Percentiles rank a stretch among this genome's conserved stretches.
Conservation (phyloP, 2,888 invertebrate genomes). For the Erebia palarica region DNA sequence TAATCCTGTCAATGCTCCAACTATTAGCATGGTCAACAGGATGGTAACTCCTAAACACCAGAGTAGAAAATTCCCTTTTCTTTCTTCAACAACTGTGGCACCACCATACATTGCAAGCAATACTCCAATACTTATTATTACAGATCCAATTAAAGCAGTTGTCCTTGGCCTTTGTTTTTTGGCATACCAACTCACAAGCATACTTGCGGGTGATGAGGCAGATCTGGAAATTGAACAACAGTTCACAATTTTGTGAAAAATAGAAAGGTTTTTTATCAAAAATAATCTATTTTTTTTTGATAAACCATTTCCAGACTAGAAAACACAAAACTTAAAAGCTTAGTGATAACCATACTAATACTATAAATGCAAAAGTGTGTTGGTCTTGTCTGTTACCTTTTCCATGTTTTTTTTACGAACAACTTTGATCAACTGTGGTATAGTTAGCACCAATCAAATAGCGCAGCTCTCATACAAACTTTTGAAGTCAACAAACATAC, state of each 20-base stretch:
- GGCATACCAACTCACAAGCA: slow-evolving; percentile 68
- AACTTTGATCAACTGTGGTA: too few relatives aligned
- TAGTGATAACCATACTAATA: too few relatives aligned
- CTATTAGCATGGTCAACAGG: slow-evolving; percentile 60
- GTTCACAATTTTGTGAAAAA: not conserved
- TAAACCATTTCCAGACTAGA: too few relatives aligned
- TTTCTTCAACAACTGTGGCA: slow-evolving; percentile 60
- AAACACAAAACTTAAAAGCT: too few relatives aligned
- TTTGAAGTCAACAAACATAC: too few relatives aligned
- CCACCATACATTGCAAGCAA: slow-evolving; percentile 71
- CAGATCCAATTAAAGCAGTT: slow-evolving; percentile 64
- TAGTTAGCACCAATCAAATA: too few relatives aligned
- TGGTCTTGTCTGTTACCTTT: too few relatives aligned
- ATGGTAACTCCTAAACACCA: slow-evolving; percentile 72
- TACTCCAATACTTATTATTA: slow-evolving; percentile 68
- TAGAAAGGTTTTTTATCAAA: too few relatives aligned
- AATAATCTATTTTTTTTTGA: too few relatives aligned
- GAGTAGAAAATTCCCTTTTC: slow-evolving; percentile 58
- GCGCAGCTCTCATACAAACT: too few relatives aligned
- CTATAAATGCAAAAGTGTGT: too few relatives aligned
- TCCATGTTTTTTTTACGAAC: too few relatives aligned
- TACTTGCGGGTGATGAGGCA: slow-evolving; percentile 73
- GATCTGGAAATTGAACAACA: slow-evolving; percentile 53
- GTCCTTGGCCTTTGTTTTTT: slow-evolving; percentile 62
- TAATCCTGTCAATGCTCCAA: slow-evolving; percentile 71